Evolutionary conservation across 1,140 invertebrate genomes (phyloP).

Genomic region (Sycophaga agraensis): DNA sequence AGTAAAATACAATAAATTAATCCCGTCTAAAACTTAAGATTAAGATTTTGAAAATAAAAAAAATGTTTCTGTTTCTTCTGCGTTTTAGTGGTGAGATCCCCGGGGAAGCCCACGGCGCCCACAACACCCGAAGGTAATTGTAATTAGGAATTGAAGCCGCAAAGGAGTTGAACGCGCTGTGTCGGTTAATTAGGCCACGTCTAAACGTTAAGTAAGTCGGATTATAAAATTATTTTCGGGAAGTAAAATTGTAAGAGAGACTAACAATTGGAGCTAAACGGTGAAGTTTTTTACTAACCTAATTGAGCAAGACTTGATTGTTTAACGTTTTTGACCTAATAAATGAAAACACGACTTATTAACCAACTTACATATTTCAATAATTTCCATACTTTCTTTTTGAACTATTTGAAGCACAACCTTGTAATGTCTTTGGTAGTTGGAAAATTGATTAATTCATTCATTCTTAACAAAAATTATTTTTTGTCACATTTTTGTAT

Average conservation of each 20-base stretch:
- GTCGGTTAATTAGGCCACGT: slow-evolving; percentile 56
- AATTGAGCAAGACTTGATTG: neutral
- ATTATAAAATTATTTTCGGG: slow-evolving; percentile 51
- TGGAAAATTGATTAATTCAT: too few relatives aligned
- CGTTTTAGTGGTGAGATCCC: slow-evolving; percentile 59
- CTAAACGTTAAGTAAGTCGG: slow-evolving; percentile 60
- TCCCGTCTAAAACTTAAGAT: neutral
- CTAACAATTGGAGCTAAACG: slow-evolving; percentile 43
- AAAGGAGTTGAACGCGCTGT: slow-evolving; percentile 55
- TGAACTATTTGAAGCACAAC: neutral
- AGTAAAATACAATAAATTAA: too few relatives aligned
- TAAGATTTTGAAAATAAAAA: slow-evolving; percentile 34
- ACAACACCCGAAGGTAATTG: slow-evolving; percentile 61
- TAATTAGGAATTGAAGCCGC: slow-evolving; percentile 60
- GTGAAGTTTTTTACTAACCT: slow-evolving; percentile 25
- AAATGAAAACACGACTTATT: too few relatives aligned
- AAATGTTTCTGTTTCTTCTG: slow-evolving; percentile 50
- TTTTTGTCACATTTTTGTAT: too few relatives aligned
- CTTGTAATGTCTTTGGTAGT: too few relatives aligned
- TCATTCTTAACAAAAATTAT: too few relatives aligned
- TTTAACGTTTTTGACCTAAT: slow-evolving; percentile 2
- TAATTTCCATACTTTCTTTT: slow-evolving; percentile 24
- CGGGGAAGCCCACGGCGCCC: slow-evolving; percentile 56
- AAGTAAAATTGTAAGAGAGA: slow-evolving; percentile 39
- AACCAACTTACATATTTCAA: neutral